phyloP scores from a whole-genome alignment of 1,140 invertebrate genomes.

The Drosophila littoralis region DNA sequence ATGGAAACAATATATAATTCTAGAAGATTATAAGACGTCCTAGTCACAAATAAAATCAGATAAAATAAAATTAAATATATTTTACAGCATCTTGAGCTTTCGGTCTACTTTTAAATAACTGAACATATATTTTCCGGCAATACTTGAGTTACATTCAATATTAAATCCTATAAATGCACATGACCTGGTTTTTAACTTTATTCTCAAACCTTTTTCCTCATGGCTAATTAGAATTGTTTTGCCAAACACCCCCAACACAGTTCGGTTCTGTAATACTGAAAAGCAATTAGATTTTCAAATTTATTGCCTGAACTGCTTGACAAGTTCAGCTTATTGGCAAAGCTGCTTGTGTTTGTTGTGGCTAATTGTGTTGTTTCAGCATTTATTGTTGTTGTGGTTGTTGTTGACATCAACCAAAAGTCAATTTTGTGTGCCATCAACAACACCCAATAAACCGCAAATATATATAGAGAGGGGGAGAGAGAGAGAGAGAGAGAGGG shows the following conservation, averaged over 20 bases:
- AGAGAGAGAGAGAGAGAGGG: neutral
- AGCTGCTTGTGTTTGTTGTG: constrained; percentile 48
- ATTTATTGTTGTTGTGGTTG: constrained; percentile 25
- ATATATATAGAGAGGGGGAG: constrained; percentile 36
- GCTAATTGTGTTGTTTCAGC: constrained; percentile 23
- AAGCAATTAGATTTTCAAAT: constrained; percentile 66
- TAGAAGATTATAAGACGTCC: no score
- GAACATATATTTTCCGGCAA: no score
- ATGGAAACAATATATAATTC: no score
- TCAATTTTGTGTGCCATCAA: constrained; percentile 79
- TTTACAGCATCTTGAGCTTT: no score
- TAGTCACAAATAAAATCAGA: no score
- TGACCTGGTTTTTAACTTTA: neutral
- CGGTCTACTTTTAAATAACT: no score
- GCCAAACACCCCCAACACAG: neutral
- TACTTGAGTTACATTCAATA: no score
- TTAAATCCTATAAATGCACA: no score
- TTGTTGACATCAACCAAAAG: constrained; percentile 75
- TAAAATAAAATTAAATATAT: no score
- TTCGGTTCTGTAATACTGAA: neutral
- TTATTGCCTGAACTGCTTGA: constrained; percentile 62
- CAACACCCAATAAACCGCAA: constrained; percentile 73
- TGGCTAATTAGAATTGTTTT: constrained; percentile 11
- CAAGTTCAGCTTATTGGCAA: constrained; percentile 65
- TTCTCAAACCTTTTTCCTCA: neutral